A percentile compares a stretch with the other conserved stretches of the same genome.
These are phyloP conservation scores for Acrobasis consociella DNA, from an alignment of 2,888 invertebrate genomes.

Conservation along the genomic window DNA sequence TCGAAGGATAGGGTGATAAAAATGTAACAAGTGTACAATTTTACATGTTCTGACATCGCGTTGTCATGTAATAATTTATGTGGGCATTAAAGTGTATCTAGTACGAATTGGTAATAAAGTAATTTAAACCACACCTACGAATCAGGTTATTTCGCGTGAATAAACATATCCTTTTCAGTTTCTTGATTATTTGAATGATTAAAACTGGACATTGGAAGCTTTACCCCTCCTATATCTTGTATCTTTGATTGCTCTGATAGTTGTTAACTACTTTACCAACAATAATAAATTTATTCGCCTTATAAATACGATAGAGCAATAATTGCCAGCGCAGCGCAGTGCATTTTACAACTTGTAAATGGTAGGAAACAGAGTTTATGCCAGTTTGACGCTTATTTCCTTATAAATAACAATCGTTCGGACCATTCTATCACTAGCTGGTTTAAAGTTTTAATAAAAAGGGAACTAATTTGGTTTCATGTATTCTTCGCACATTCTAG, in stretches of 20 bases:
- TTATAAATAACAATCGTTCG: slow-evolving; percentile 8
- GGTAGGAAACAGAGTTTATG: slow-evolving; percentile 1
- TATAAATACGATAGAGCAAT: slow-evolving; percentile 22
- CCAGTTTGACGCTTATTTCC: slow-evolving; percentile 6
- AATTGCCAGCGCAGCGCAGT: slow-evolving; percentile 3
- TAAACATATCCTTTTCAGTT: slow-evolving; percentile 3
- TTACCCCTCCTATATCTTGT: slow-evolving; percentile 39
- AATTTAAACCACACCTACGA: not conserved
- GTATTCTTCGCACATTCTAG: slow-evolving; percentile 14
- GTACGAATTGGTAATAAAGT: not conserved
- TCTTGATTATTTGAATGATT: not conserved
- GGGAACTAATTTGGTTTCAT: slow-evolving; percentile 12
- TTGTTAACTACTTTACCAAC: not conserved
- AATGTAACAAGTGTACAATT: too few species aligned
- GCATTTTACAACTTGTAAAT: slow-evolving; percentile 17
- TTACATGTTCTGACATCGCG: too few species aligned
- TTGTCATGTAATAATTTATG: not conserved
- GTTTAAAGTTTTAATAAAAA: slow-evolving; percentile 6
- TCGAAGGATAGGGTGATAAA: too few species aligned
- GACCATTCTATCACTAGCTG: slow-evolving; percentile 1
- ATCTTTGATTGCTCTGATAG: slow-evolving; percentile 31
- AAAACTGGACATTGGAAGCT: slow-evolving; percentile 12
- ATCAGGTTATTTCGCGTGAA: slow-evolving; percentile 1
- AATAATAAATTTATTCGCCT: slow-evolving; percentile 17
- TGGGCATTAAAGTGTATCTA: not conserved